These are phyloP conservation scores for Parauchenoglanis ngamensis DNA, from an alignment of 2,797 vertebrate genomes.

Conservation along the genomic window DNA sequence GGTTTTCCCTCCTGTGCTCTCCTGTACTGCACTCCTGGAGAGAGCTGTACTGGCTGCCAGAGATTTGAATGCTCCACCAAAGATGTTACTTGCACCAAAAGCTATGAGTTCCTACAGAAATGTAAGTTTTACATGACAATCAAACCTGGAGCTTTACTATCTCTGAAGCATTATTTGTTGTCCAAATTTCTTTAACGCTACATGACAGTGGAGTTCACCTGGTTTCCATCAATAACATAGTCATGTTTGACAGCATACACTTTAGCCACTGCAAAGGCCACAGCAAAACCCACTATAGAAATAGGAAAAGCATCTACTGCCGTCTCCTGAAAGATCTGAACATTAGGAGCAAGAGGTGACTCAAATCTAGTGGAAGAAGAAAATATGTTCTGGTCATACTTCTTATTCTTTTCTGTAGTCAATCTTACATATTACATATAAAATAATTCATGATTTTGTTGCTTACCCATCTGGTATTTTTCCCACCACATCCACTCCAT, in stretches of 20 bases:
- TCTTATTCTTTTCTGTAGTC: not conserved
- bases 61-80: conserved; percentile 85
- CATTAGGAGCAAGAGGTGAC: conserved; percentile 75
- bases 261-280: conserved; percentile 92
- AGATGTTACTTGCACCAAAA: conserved; percentile 91
- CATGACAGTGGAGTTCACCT: conserved; percentile 72
- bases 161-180: not conserved
- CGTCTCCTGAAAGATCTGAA: conserved; percentile 73
- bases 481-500: conserved; percentile 80
- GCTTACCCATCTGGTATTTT: conserved; percentile 84
- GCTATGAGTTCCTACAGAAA: conserved; percentile 87
- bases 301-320: conserved; percentile 84
- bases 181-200: not conserved
- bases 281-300: conserved; percentile 88
- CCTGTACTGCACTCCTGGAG: conserved; percentile 93
- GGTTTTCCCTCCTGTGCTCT: conserved; percentile 96
- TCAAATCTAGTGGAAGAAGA: conserved; percentile 77
- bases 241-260: conserved; percentile 93
- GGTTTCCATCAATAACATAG: conserved; percentile 88
- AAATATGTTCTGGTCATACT: not conserved
- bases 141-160: not conserved
- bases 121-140: not conserved
- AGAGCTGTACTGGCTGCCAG: conserved; percentile 89
- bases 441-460: not conserved
- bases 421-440: not conserved